Conservation (phyloP, 2,797 vertebrate genomes). For the Premnoplex brunnescens region DNA sequence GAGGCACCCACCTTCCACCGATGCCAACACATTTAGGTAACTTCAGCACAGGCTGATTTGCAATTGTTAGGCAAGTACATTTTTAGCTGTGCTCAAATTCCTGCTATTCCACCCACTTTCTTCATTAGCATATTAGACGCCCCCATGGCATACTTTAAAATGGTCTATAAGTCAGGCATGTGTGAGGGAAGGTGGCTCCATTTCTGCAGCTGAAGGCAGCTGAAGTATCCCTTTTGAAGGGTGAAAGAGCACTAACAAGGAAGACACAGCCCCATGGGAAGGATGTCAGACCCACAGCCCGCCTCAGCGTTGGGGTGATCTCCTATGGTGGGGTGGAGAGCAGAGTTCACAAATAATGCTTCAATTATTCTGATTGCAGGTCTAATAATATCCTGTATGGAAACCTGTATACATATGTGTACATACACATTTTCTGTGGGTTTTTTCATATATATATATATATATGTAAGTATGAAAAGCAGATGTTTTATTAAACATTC, state of each 20-base stretch:
- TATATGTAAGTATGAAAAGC: background rate
- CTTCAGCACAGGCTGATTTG: constrained; percentile 68
- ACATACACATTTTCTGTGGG: background rate
- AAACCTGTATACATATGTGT: background rate
- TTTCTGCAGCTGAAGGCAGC: constrained; percentile 7
- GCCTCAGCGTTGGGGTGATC: background rate
- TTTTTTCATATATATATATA: background rate
- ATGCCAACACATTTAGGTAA: constrained; percentile 67
- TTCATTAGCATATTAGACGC: constrained; percentile 72
- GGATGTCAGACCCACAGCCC: background rate
- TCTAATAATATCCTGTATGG: background rate
- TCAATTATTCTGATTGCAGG: background rate
- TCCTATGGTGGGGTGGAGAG: background rate
- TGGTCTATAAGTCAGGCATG: constrained; percentile 58
- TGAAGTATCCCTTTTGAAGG: background rate
- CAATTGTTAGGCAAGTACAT: constrained; percentile 66
- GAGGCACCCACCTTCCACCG: constrained; percentile 58
- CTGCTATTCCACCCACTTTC: constrained; percentile 68
- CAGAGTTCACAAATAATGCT: background rate
- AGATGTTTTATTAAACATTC: background rate
- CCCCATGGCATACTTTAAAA: constrained; percentile 61
- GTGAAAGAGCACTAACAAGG: background rate
- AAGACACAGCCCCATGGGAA: background rate
- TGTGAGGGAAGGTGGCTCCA: constrained; percentile 43
- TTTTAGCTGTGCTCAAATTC: constrained; percentile 70